Evolutionary conservation across 2,888 invertebrate species (phyloP).

Genomic region (Drosophila quinaria): DNA sequence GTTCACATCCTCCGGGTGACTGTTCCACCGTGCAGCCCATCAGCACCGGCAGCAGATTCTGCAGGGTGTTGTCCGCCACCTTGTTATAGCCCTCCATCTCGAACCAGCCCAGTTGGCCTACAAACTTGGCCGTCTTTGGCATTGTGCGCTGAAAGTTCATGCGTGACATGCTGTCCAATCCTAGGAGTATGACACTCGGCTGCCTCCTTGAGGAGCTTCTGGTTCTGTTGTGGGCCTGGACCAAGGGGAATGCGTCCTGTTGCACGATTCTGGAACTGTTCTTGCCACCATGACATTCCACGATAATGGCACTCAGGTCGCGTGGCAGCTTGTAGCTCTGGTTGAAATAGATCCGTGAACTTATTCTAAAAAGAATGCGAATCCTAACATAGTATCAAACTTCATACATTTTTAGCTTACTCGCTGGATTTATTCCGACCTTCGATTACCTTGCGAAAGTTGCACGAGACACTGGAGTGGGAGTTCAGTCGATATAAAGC

Average conservation of each 20-base stretch:
- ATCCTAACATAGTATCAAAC: background rate
- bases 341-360: conserved; percentile 14
- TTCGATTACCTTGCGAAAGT: conserved; percentile 32
- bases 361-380: conserved; percentile 11
- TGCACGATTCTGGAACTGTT: conserved; percentile 67
- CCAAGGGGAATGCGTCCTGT: conserved; percentile 86
- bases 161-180: conserved; percentile 90
- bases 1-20: conserved; percentile 81
- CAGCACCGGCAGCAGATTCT: conserved; percentile 92
- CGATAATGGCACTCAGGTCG: conserved; percentile 37
- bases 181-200: conserved; percentile 91
- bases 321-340: background rate
- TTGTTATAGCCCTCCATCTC: conserved; percentile 90
- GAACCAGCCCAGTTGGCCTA: conserved; percentile 88
- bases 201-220: background rate
- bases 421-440: conserved; percentile 1
- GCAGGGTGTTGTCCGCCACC: conserved; percentile 93
- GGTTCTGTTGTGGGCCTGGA: conserved; percentile 78
- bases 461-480: conserved; percentile 6
- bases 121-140: conserved; percentile 88
- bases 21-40: conserved; percentile 87
- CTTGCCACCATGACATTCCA: conserved; percentile 38
- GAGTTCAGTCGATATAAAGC: conserved; percentile 1
- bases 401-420: conserved; percentile 22
- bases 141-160: conserved; percentile 89